These are phyloP conservation scores for Anhinga rufa DNA, from an alignment of 2,113 vertebrate species.

Conservation along the genomic window DNA sequence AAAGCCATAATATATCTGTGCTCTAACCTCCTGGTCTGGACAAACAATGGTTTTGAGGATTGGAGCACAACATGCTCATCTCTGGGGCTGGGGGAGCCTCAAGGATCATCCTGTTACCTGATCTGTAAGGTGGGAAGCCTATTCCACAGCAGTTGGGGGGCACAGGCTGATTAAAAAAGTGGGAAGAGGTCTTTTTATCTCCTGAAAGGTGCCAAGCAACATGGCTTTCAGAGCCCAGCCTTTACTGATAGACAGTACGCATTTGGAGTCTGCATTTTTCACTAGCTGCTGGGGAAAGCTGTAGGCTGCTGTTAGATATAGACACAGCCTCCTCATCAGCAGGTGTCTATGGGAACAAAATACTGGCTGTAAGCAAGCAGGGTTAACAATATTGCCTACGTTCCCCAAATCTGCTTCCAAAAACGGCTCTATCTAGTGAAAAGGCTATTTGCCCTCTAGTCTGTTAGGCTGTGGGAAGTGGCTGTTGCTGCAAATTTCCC, in stretches of 20 bases:
- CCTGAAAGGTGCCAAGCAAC: not conserved
- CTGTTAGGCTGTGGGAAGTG: not conserved
- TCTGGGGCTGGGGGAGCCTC: not conserved
- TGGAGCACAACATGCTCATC: not conserved
- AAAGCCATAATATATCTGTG: rapidly evolving
- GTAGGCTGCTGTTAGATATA: not conserved
- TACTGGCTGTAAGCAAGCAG: not conserved
- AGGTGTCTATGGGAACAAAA: not conserved
- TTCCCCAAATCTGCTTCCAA: not conserved
- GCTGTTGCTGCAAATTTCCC: not conserved
- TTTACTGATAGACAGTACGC: not conserved
- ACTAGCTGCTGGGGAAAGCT: not conserved
- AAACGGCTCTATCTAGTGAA: not conserved
- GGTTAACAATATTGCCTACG: not conserved
- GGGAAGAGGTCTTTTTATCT: not conserved
- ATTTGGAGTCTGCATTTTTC: not conserved
- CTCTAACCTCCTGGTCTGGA: not conserved
- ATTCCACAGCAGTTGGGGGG: rapidly evolving
- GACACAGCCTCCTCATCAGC: not conserved
- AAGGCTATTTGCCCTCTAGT: not conserved
- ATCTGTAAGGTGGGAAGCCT: not conserved
- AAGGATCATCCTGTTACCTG: not conserved
- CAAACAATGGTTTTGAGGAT: not conserved
- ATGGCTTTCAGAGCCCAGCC: not conserved
- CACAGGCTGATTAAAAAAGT: not conserved